phyloP scores from a whole-genome alignment of 2,113 vertebrate species.

The Entomyzon cyanotis region DNA sequence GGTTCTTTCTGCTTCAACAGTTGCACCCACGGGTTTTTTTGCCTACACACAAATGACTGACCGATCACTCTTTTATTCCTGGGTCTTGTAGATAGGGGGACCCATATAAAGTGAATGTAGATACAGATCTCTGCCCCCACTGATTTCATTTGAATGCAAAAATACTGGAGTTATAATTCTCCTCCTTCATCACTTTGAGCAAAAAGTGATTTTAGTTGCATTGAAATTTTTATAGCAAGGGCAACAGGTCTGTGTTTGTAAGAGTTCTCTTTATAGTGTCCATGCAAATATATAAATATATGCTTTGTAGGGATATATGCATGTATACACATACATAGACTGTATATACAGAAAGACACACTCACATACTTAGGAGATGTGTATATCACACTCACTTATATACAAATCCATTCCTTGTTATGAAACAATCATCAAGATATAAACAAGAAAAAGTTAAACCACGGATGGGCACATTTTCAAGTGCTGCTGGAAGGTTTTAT shows the following conservation, averaged over 20 bases:
- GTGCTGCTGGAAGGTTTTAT: conserved; percentile 39
- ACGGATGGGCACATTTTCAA: conserved; percentile 13
- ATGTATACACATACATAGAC: neutral
- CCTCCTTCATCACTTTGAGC: neutral
- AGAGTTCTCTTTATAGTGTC: neutral
- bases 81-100: conserved; percentile 30
- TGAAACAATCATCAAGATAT: conserved; percentile 51
- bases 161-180: neutral
- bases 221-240: neutral
- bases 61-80: neutral
- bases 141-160: neutral
- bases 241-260: neutral
- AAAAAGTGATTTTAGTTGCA: neutral
- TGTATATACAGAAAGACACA: conserved; percentile 24
- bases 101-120: neutral
- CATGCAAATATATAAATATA: neutral
- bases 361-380: conserved; percentile 33
- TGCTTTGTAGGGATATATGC: neutral
- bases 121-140: neutral
- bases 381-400: conserved; percentile 41
- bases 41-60: neutral
- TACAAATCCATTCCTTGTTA: conserved; percentile 43
- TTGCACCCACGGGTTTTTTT: neutral
- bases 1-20: neutral
- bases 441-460: conserved; percentile 54